Conservation (phyloP, 2,797 vertebrate genomes). For the Peromyscus aztecus region DNA sequence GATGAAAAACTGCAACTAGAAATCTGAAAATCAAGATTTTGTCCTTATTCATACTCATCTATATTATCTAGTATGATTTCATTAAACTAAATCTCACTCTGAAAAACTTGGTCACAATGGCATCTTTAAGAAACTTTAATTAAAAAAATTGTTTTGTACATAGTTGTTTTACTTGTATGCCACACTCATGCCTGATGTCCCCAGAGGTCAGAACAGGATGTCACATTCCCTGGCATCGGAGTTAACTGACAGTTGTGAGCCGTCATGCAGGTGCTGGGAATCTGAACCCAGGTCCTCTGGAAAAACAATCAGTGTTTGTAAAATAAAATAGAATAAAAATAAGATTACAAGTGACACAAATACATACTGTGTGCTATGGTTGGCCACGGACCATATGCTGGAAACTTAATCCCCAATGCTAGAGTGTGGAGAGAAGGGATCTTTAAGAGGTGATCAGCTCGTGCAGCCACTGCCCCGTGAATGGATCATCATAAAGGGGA, state of each 20-base stretch:
- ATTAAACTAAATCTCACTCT: slow-evolving; percentile 22
- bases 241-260: not conserved
- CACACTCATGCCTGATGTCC: not conserved
- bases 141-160: not conserved
- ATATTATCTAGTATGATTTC: not conserved
- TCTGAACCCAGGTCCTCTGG: not conserved
- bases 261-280: not conserved
- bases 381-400: not conserved
- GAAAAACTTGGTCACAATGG: slow-evolving; percentile 29
- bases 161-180: not conserved
- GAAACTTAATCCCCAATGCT: not conserved
- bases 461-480: not conserved
- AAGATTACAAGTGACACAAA: not conserved
- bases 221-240: not conserved
- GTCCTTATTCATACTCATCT: not conserved
- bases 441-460: not conserved
- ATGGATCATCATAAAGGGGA: not conserved
- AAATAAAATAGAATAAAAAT: too few species aligned
- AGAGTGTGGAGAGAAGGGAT: not conserved
- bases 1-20: slow-evolving; percentile 5
- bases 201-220: not conserved
- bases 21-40: slow-evolving; percentile 32
- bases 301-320: not conserved
- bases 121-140: not conserved
- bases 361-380: not conserved